Evolutionary conservation across 1,140 invertebrate species (phyloP).

Genomic region (Pachypeltis micranthus): DNA sequence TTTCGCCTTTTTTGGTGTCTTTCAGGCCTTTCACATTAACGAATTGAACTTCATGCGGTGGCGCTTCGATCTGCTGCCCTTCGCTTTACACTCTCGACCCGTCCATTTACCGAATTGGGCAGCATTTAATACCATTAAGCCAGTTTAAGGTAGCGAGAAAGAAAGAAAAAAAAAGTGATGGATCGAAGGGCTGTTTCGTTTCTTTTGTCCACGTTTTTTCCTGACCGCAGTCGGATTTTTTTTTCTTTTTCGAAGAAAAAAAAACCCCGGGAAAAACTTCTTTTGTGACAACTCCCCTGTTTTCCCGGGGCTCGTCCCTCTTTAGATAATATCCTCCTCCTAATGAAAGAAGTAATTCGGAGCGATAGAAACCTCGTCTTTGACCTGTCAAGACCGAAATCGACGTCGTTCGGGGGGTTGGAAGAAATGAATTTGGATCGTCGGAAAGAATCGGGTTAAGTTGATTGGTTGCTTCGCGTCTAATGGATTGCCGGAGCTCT

Average conservation of each 20-base stretch:
- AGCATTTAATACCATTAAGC: neutral
- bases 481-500: neutral
- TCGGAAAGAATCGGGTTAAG: too few relatives aligned
- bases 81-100: too few relatives aligned
- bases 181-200: neutral
- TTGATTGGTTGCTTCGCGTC: neutral
- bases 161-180: neutral
- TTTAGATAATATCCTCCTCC: neutral
- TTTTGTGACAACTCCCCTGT: neutral
- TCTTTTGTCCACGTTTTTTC: too few relatives aligned
- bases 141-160: neutral
- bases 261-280: neutral
- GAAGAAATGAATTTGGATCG: too few relatives aligned
- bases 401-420: too few relatives aligned
- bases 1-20: too few relatives aligned
- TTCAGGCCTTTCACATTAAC: too few relatives aligned
- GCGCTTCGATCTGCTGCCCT: too few relatives aligned
- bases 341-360: neutral
- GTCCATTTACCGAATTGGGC: neutral
- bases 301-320: neutral
- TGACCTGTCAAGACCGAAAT: neutral
- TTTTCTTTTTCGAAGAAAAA: neutral
- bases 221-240: neutral
- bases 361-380: neutral
- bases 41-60: too few relatives aligned